Conservation (phyloP, 2,797 vertebrate genomes). For the Glyptemys insculpta region DNA sequence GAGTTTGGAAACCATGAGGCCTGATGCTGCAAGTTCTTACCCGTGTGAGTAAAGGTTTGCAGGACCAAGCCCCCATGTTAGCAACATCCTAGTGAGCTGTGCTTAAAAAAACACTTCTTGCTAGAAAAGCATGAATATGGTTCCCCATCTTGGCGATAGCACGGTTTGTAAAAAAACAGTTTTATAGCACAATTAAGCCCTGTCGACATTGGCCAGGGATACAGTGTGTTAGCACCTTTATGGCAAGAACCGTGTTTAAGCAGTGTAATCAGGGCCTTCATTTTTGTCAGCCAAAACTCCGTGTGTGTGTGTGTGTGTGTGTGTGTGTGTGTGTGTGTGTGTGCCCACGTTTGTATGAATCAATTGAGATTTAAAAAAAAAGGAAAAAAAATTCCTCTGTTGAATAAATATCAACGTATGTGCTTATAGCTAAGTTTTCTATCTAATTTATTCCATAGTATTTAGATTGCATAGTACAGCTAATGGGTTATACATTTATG, state of each 20-base stretch:
- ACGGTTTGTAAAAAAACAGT: background rate
- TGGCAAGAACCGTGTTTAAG: conserved; percentile 44
- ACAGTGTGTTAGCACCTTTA: conserved; percentile 67
- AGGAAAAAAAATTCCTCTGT: conserved; percentile 80
- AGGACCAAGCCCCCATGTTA: conserved; percentile 18
- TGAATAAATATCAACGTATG: conserved; percentile 88
- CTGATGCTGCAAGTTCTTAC: conserved; percentile 46
- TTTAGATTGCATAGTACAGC: conserved; percentile 82
- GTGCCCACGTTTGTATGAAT: conserved; percentile 69
- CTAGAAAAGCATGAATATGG: background rate
- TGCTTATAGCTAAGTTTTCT: conserved; percentile 89
- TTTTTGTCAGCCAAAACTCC: conserved; percentile 74
- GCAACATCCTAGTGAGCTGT: background rate
- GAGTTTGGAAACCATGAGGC: conserved; percentile 43
- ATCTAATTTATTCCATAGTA: conserved; percentile 94
- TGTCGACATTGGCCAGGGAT: conserved; percentile 37
- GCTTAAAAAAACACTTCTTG: background rate
- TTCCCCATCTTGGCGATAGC: background rate
- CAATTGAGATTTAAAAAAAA: conserved; percentile 78
- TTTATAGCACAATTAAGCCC: conserved; percentile 52
- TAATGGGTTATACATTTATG: conserved; percentile 77
- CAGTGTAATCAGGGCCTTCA: conserved; percentile 69
- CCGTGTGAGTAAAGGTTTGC: background rate
- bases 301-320: conserved; percentile 16
- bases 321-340: conserved; percentile 36